Evolutionary conservation across 2,888 invertebrate species (phyloP).

Genomic region (Timandra comae): DNA sequence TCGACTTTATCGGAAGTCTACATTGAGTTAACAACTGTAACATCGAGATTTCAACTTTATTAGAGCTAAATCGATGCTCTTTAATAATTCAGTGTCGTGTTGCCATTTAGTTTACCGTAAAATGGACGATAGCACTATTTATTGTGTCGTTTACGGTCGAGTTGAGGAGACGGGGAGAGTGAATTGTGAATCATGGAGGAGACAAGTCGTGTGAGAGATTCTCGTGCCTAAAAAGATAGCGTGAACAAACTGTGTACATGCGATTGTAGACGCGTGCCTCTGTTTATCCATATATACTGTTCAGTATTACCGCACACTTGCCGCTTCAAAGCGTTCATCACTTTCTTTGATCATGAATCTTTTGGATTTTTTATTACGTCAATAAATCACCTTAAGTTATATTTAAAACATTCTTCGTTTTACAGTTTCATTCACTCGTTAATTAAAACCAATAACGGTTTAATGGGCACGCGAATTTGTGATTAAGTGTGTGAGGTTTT

Average conservation of each 20-base stretch:
- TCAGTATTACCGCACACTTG: slow-evolving; percentile 24
- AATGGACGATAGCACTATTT: too few relatives aligned
- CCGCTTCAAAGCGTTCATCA: slow-evolving; percentile 30
- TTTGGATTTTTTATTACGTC: slow-evolving; percentile 22
- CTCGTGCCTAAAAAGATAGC: slow-evolving; percentile 25
- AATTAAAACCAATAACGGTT: too few relatives aligned
- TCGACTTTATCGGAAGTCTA: slow-evolving; percentile 15
- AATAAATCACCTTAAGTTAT: too few relatives aligned
- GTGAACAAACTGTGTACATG: slow-evolving; percentile 26
- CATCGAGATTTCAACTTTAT: slow-evolving; percentile 12
- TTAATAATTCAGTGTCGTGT: slow-evolving; percentile 10
- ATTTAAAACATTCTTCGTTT: too few relatives aligned
- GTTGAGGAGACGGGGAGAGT: slow-evolving; percentile 24
- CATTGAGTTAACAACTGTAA: slow-evolving; percentile 13
- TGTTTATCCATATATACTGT: too few relatives aligned
- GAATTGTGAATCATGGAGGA: slow-evolving; percentile 7
- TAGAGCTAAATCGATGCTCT: slow-evolving; percentile 10
- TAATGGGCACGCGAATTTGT: too few relatives aligned
- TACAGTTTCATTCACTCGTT: too few relatives aligned
- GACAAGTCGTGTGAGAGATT: slow-evolving; percentile 29
- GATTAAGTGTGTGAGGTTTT: too few relatives aligned
- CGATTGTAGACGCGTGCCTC: slow-evolving; percentile 21
- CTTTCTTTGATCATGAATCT: slow-evolving; percentile 32
- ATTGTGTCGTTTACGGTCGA: slow-evolving; percentile 8
- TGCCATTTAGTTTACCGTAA: slow-evolving; percentile 9